A percentile compares a stretch with the other conserved stretches of the same genome.
phyloP scores from a whole-genome alignment of 2,797 vertebrate genomes.

The Helostoma temminkii region DNA sequence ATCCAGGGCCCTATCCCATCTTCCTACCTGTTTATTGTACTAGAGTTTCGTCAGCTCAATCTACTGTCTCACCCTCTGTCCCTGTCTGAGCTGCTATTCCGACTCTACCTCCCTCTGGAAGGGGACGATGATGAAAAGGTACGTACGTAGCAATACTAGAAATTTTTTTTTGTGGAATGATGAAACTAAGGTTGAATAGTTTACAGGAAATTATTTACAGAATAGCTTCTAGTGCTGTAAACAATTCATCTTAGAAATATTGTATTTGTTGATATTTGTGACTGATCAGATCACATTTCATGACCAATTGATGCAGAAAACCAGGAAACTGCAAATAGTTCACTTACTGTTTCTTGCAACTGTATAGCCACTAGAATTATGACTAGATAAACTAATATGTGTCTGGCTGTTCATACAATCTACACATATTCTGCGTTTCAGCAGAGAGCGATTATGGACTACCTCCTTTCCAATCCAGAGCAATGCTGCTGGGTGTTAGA shows the following conservation, averaged over 20 bases:
- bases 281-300: no score
- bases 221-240: no score
- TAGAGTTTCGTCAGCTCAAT: conserved; percentile 92
- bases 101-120: conserved; percentile 79
- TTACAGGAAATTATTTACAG: no score
- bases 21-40: conserved; percentile 86
- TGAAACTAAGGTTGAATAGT: no score
- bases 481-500: conserved; percentile 90
- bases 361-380: background rate
- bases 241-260: no score
- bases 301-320: no score
- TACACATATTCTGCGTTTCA: conserved; percentile 16
- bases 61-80: conserved; percentile 82
- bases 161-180: no score
- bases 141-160: background rate
- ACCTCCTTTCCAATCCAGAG: conserved; percentile 84
- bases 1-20: conserved; percentile 80
- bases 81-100: conserved; percentile 88
- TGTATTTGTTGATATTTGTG: no score
- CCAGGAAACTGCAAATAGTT: no score
- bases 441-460: conserved; percentile 79
- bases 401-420: background rate
- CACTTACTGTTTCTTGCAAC: no score
- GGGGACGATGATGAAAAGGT: conserved; percentile 72
- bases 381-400: background rate